phyloP scores from a whole-genome alignment of 1,140 invertebrate genomes.

The Venturia canescens region DNA sequence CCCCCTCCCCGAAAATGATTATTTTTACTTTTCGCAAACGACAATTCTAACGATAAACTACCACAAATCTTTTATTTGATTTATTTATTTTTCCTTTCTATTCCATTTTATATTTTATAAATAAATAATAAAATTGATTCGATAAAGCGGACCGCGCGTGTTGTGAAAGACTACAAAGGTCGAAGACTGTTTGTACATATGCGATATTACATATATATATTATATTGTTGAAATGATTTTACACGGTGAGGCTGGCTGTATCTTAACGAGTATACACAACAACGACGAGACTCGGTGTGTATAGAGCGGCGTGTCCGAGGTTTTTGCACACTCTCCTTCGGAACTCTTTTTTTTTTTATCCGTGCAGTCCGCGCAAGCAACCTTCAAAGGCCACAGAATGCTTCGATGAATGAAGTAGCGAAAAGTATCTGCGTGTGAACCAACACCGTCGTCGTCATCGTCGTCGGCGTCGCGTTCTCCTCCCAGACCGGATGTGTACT shows the following conservation, averaged over 20 bases:
- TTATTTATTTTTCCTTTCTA: too few species aligned
- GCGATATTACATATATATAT: too few species aligned
- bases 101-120: too few species aligned
- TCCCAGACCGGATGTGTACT: conserved; percentile 67
- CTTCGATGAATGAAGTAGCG: conserved; percentile 75
- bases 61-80: too few species aligned
- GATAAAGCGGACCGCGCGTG: too few species aligned
- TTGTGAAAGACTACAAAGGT: conserved; percentile 12
- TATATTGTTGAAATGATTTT: conserved; percentile 61
- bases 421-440: conserved; percentile 58
- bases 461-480: too few species aligned
- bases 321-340: conserved; percentile 9
- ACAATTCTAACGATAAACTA: too few species aligned
- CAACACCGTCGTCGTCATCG: conserved; percentile 57
- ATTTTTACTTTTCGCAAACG: too few species aligned
- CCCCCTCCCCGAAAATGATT: too few species aligned
- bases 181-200: conserved; percentile 23
- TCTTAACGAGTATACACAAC: conserved; percentile 33
- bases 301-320: neutral
- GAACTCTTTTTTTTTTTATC: conserved; percentile 42
- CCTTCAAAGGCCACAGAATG: conserved; percentile 77
- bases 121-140: too few species aligned
- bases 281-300: conserved; percentile 3
- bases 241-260: conserved; percentile 54
- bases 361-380: conserved; percentile 64